Percentiles rank a stretch among this genome's conserved stretches.
Conservation (phyloP, 2,113 vertebrate genomes). For the Chaenocephalus aceratus region DNA sequence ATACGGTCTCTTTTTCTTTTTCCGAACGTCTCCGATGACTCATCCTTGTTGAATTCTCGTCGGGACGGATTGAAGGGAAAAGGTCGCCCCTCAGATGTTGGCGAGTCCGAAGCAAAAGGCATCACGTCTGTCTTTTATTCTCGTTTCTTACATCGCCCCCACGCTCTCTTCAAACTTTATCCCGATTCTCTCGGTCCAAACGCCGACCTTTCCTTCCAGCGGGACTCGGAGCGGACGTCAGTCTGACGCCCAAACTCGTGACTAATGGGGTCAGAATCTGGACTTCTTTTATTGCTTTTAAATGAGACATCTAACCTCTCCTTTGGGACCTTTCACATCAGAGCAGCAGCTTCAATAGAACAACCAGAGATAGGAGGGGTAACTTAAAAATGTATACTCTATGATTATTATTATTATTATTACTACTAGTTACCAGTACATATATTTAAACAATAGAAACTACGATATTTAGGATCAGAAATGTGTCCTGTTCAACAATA, state of each 20-base stretch:
- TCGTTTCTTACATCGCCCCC: conserved; percentile 36
- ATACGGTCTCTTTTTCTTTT: conserved; percentile 43
- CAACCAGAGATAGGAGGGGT: no score
- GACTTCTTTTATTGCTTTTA: conserved; percentile 34
- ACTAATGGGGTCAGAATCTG: conserved; percentile 53
- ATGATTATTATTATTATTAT: no score
- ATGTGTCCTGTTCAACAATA: no score
- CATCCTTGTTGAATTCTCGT: conserved; percentile 62
- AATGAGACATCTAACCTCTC: conserved; percentile 53
- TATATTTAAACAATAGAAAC: no score
- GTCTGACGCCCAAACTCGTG: conserved; percentile 57
- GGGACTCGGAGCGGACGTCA: conserved; percentile 55
- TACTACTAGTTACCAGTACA: no score
- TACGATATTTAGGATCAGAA: no score
- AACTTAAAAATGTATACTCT: no score
- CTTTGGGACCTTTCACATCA: conserved; percentile 44
- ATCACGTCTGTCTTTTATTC: conserved; percentile 35
- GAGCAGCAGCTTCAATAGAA: background rate
- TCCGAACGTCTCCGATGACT: conserved; percentile 56
- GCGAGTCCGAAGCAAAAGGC: background rate
- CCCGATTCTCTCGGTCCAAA: conserved; percentile 60
- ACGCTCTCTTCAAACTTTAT: conserved; percentile 52
- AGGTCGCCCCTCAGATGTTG: background rate
- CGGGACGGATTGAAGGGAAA: conserved; percentile 16
- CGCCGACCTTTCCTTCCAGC: conserved; percentile 50